Conservation (phyloP, 2,113 vertebrate genomes). For the Alectura lathami region DNA sequence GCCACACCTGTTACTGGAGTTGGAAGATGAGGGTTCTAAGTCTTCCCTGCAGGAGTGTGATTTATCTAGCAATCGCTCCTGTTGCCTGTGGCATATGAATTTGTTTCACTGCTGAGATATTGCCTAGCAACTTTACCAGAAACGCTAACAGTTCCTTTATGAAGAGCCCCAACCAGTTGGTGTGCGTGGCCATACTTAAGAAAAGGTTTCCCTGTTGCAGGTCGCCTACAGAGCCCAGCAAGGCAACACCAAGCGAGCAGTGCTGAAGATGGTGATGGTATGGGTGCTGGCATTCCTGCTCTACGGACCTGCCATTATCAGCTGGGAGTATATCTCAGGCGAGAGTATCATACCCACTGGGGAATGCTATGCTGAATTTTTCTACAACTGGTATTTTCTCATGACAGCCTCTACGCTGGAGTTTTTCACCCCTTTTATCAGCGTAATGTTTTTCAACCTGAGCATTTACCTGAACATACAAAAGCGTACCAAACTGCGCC, state of each 20-base stretch:
- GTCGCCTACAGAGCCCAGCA: slow-evolving; percentile 83
- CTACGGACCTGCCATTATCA: slow-evolving; percentile 82
- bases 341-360: slow-evolving; percentile 72
- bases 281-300: slow-evolving; percentile 83
- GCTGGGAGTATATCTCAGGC: slow-evolving; percentile 80
- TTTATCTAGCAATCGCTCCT: background rate
- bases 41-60: background rate
- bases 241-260: slow-evolving; percentile 71
- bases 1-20: background rate
- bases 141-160: background rate
- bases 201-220: slow-evolving; percentile 37
- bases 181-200: background rate
- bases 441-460: slow-evolving; percentile 82
- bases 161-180: background rate
- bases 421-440: slow-evolving; percentile 85
- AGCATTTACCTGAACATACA: slow-evolving; percentile 86
- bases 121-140: slow-evolving; percentile 46
- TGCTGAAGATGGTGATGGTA: slow-evolving; percentile 81
- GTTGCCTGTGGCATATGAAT: background rate
- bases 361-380: slow-evolving; percentile 82
- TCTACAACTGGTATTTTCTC: slow-evolving; percentile 86
- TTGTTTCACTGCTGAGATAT: background rate
- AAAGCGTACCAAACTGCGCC: slow-evolving; percentile 74
- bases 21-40: background rate
- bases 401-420: slow-evolving; percentile 81